Percentiles rank a stretch among this genome's conserved stretches.
phyloP scores from a whole-genome alignment of 1,140 invertebrate genomes.

The Brachionus plicatilis region DNA sequence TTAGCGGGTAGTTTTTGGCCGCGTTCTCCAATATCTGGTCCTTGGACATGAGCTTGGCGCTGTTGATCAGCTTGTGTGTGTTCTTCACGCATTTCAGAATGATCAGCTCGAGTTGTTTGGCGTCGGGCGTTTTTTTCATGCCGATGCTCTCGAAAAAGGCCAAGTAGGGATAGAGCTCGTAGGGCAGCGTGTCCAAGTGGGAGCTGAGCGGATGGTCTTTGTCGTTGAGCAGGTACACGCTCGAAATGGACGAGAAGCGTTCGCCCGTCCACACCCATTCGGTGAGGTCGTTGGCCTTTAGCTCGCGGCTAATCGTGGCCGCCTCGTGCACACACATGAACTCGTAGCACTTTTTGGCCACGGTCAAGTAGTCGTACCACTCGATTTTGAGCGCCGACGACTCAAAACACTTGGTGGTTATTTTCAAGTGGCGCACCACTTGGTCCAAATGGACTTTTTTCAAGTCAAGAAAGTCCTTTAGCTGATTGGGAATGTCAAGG shows the following conservation, averaged over 20 bases:
- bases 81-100: conserved; percentile 24
- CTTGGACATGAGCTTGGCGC: not conserved
- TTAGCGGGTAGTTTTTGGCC: conserved; percentile 34
- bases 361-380: conserved; percentile 34
- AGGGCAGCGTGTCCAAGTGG: conserved; percentile 9
- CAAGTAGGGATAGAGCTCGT: conserved; percentile 24
- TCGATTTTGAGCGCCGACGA: conserved; percentile 9
- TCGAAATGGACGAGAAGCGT: not conserved
- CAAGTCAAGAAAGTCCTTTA: not conserved
- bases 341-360: conserved; percentile 34
- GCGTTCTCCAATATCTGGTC: conserved; percentile 21
- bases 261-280: conserved; percentile 40
- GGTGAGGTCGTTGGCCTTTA: conserved; percentile 14
- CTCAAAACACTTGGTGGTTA: not conserved
- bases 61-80: not conserved
- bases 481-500: conserved; percentile 13
- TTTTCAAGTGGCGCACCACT: conserved; percentile 26
- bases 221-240: conserved; percentile 7
- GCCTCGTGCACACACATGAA: not conserved
- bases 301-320: not conserved
- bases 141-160: conserved; percentile 39
- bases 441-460: conserved; percentile 10
- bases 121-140: not conserved
- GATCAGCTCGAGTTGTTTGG: conserved; percentile 1
- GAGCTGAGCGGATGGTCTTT: conserved; percentile 26